These are phyloP conservation scores for Lacerta bilineata DNA, from an alignment of 2,797 vertebrate species.

Conservation along the genomic window DNA sequence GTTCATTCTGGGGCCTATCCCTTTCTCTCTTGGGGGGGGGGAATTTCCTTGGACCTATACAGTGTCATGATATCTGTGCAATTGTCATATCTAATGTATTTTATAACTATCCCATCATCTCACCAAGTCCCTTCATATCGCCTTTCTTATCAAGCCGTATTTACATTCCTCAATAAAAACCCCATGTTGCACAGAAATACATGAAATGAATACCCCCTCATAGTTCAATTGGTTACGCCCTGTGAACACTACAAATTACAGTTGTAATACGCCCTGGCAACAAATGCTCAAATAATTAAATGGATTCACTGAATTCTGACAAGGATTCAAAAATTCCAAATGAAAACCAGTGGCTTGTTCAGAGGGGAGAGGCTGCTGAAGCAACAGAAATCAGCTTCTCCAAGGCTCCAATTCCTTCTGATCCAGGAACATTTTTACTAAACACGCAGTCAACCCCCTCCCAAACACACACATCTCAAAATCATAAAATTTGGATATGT, in stretches of 20 bases:
- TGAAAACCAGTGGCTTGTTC: neutral
- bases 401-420: neutral
- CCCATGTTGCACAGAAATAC: neutral
- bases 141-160: neutral
- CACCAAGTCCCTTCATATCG: neutral
- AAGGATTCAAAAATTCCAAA: neutral
- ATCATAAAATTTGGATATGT: neutral
- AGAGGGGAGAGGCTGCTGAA: neutral
- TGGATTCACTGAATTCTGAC: neutral
- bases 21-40: neutral
- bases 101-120: neutral
- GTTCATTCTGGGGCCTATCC: neutral
- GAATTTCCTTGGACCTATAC: neutral
- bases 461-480: neutral
- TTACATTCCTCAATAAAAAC: neutral
- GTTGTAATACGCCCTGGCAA: neutral
- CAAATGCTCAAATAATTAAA: neutral
- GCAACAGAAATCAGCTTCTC: conserved; percentile 8
- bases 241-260: neutral
- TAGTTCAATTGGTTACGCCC: neutral
- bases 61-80: neutral
- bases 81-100: neutral
- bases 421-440: conserved; percentile 31
- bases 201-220: neutral
- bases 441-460: neutral